Evolutionary conservation across 2,113 vertebrate species (phyloP).

Genomic region (Carassius auratus): DNA sequence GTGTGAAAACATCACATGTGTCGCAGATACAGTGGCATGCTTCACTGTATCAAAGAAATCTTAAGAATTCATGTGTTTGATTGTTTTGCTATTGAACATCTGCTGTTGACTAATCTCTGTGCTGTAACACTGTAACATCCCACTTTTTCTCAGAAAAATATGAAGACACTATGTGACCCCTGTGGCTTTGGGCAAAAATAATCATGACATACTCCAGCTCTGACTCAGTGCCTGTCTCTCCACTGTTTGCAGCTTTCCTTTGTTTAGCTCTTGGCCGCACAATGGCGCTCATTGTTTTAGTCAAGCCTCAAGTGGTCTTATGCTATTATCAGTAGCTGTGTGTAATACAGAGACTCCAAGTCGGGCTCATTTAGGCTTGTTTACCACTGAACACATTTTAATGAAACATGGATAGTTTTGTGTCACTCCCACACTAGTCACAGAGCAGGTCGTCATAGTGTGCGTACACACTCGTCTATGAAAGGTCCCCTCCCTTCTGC

Average conservation of each 20-base stretch:
- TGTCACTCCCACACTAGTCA: slow-evolving; percentile 29
- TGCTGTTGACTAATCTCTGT: slow-evolving; percentile 58
- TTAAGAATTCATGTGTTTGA: background rate
- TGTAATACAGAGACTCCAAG: slow-evolving; percentile 48
- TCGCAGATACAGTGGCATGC: background rate
- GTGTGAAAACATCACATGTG: too few species aligned
- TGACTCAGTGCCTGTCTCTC: slow-evolving; percentile 67
- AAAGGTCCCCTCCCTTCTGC: slow-evolving; percentile 50
- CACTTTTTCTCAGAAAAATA: slow-evolving; percentile 57
- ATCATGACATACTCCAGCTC: slow-evolving; percentile 53
- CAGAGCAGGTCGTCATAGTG: background rate
- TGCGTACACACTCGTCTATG: background rate
- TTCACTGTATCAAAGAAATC: background rate
- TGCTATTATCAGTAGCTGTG: slow-evolving; percentile 32
- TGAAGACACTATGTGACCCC: slow-evolving; percentile 59
- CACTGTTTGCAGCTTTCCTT: slow-evolving; percentile 62
- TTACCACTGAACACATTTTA: slow-evolving; percentile 47
- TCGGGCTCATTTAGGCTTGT: slow-evolving; percentile 62
- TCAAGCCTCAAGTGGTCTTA: slow-evolving; percentile 54
- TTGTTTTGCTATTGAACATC: slow-evolving; percentile 53
- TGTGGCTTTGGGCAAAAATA: slow-evolving; percentile 52
- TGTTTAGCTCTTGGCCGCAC: slow-evolving; percentile 68
- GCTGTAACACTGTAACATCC: slow-evolving; percentile 42
- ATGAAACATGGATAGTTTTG: slow-evolving; percentile 33
- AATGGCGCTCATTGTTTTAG: slow-evolving; percentile 67